Percentiles rank a stretch among this genome's conserved stretches.
phyloP scores from a whole-genome alignment of 2,888 invertebrate species.

The Portevinia maculata region DNA sequence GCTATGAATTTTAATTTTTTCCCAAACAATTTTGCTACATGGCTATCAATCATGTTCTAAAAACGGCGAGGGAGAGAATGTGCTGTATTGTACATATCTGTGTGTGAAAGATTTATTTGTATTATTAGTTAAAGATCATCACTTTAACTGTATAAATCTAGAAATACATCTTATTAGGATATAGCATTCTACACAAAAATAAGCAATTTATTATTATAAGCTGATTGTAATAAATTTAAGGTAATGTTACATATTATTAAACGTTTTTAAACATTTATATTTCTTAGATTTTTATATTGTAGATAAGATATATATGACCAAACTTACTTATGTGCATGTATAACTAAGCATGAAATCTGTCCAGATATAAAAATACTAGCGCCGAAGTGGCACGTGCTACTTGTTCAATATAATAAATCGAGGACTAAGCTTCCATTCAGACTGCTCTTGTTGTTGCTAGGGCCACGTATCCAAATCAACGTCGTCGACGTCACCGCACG shows the following conservation, averaged over 20 bases:
- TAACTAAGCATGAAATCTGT: slow-evolving; percentile 25
- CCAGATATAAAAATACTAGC: slow-evolving; percentile 53
- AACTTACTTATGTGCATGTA: not conserved
- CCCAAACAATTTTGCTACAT: slow-evolving; percentile 32
- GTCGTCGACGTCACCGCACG: slow-evolving; percentile 73
- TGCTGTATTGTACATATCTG: not conserved
- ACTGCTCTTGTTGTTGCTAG: slow-evolving; percentile 74
- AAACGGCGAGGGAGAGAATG: not conserved
- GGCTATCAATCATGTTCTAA: slow-evolving; percentile 55
- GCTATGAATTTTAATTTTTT: slow-evolving; percentile 59
- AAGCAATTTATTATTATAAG: too few species aligned
- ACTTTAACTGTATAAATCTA: too few species aligned
- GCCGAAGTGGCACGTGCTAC: slow-evolving; percentile 61
- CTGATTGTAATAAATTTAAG: too few species aligned
- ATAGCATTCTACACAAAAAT: too few species aligned
- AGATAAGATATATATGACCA: too few species aligned
- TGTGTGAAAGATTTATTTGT: slow-evolving; percentile 22
- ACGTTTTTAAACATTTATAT: too few species aligned
- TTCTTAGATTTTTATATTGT: too few species aligned
- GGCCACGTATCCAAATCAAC: slow-evolving; percentile 72
- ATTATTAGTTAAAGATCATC: too few species aligned
- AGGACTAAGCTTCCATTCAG: slow-evolving; percentile 57
- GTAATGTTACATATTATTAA: too few species aligned
- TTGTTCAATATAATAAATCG: slow-evolving; percentile 70
- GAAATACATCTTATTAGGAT: too few species aligned